A percentile compares a stretch with the other conserved stretches of the same genome.
These are phyloP conservation scores for Electrophaes corylata DNA, from an alignment of 2,888 invertebrate genomes.

Conservation along the genomic window DNA sequence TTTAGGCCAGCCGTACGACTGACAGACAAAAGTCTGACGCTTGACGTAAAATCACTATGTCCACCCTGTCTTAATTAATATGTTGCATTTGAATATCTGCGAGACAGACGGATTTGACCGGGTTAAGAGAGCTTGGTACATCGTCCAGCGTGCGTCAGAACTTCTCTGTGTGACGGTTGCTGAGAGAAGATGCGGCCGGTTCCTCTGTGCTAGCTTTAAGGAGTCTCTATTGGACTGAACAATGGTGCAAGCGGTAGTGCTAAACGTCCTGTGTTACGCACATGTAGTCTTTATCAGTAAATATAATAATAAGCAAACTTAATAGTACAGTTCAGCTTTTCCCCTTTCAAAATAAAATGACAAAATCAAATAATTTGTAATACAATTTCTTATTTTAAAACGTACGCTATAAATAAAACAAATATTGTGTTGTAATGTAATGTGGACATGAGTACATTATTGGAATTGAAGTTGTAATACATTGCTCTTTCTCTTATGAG, in stretches of 20 bases:
- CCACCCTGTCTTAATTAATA: too few species aligned
- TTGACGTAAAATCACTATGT: too few species aligned
- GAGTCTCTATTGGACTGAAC: slow-evolving; percentile 8
- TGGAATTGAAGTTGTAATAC: neutral
- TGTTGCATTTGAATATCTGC: too few species aligned
- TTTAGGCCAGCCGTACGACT: too few species aligned
- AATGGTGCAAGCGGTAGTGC: slow-evolving; percentile 12
- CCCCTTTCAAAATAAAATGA: too few species aligned
- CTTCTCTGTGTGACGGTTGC: neutral
- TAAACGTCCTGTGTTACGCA: slow-evolving; percentile 12
- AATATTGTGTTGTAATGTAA: too few species aligned
- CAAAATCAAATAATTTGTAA: too few species aligned
- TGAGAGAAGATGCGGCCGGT: neutral
- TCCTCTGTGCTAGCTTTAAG: slow-evolving; percentile 2
- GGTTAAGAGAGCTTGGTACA: too few species aligned
- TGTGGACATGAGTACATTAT: neutral
- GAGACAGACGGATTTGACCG: too few species aligned
- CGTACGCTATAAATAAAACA: too few species aligned
- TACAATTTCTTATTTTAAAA: too few species aligned
- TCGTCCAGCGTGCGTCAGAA: neutral
- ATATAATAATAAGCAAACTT: neutral
- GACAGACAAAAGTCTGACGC: too few species aligned
- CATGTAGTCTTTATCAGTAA: neutral
- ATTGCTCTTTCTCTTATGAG: slow-evolving; percentile 4
- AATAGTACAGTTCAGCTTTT: neutral